Percentiles rank a stretch among this genome's conserved stretches.
These are phyloP conservation scores for Mechanitis messenoides DNA, from an alignment of 2,888 invertebrate genomes.

Conservation along the genomic window DNA sequence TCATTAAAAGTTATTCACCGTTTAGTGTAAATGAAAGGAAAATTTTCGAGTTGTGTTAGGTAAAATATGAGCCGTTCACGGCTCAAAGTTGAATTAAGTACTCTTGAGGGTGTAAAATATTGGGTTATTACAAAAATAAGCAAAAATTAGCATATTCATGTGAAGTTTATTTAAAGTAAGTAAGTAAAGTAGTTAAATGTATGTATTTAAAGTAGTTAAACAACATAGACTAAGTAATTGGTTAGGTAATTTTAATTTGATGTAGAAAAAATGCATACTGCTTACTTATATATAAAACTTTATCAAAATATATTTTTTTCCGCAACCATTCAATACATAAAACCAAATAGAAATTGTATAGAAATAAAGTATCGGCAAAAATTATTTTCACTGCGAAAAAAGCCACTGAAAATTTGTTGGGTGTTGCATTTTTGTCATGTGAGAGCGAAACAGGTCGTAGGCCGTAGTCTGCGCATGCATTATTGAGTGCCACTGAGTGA, in stretches of 20 bases:
- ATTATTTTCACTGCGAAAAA: constrained; percentile 24
- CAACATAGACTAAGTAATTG: no score
- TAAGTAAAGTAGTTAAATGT: no score
- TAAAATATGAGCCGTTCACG: background rate
- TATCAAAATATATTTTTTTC: background rate
- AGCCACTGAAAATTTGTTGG: constrained; percentile 28
- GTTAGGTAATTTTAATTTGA: no score
- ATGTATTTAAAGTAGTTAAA: no score
- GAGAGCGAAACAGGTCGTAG: constrained; percentile 45
- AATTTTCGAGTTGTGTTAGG: background rate
- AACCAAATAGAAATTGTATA: background rate
- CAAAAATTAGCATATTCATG: no score
- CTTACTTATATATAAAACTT: background rate
- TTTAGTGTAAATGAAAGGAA: constrained; percentile 1
- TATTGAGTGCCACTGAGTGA: constrained; percentile 73
- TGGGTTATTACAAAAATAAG: no score
- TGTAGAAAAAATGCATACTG: no score
- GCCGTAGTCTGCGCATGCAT: constrained; percentile 56
- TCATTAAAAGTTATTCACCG: constrained; percentile 3
- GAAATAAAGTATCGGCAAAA: constrained; percentile 10
- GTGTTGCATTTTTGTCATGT: constrained; percentile 41
- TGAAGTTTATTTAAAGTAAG: no score
- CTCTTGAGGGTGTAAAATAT: no score
- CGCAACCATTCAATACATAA: background rate
- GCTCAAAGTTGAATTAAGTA: no score